Conservation (phyloP, 2,797 vertebrate species). For the Propithecus perrieri region DNA sequence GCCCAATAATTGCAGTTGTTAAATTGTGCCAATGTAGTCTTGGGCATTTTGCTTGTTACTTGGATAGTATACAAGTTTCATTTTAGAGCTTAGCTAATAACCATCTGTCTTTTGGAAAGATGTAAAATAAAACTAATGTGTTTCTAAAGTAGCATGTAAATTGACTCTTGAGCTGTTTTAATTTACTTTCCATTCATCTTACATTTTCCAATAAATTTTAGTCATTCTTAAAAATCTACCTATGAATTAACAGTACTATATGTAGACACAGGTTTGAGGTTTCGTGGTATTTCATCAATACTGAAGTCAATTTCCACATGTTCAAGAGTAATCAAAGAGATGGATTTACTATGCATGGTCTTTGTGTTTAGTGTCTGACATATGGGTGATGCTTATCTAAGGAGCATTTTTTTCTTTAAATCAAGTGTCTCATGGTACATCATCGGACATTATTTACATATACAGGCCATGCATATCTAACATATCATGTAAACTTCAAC, state of each 20-base stretch:
- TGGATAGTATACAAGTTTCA: constrained; percentile 30
- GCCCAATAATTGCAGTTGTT: constrained; percentile 34
- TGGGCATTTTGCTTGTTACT: constrained; percentile 47
- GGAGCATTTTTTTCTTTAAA: neutral
- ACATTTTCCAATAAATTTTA: neutral
- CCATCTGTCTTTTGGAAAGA: constrained; percentile 39
- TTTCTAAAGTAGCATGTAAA: neutral
- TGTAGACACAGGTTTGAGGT: neutral
- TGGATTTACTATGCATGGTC: neutral
- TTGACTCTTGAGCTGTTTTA: neutral
- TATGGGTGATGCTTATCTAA: neutral
- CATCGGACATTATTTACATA: neutral
- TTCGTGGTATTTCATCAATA: neutral
- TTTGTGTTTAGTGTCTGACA: neutral
- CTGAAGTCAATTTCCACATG: neutral
- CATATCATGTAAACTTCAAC: neutral
- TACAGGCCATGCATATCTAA: neutral
- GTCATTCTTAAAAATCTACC: constrained; percentile 19
- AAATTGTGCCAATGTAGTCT: constrained; percentile 50
- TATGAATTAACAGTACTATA: neutral
- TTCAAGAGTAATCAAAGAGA: neutral
- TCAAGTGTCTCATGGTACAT: neutral
- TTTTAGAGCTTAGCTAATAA: constrained; percentile 56
- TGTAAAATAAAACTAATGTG: constrained; percentile 42
- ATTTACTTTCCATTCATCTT: constrained; percentile 12